These are phyloP conservation scores for Gorsachius magnificus DNA, from an alignment of 2,797 vertebrate species.

Conservation along the genomic window DNA sequence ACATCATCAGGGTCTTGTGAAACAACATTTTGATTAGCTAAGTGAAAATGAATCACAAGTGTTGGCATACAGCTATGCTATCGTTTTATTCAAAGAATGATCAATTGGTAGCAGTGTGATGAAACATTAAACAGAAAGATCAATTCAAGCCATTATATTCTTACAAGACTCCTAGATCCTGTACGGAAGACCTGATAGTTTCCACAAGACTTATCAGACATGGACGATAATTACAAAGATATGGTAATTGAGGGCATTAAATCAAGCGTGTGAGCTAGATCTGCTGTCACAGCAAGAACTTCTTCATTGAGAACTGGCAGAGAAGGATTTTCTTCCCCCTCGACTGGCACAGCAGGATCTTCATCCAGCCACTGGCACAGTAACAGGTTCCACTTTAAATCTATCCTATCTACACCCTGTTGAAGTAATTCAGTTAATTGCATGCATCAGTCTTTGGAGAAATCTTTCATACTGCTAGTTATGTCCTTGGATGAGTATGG, in stretches of 20 bases:
- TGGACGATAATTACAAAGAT: slow-evolving; percentile 70
- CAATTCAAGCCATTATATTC: slow-evolving; percentile 55
- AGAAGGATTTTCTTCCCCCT: slow-evolving; percentile 49
- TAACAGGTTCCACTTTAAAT: slow-evolving; percentile 69
- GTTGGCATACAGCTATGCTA: slow-evolving; percentile 63
- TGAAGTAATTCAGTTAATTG: slow-evolving; percentile 77
- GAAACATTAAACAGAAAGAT: slow-evolving; percentile 69
- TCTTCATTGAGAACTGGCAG: slow-evolving; percentile 63
- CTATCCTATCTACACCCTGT: slow-evolving; percentile 45
- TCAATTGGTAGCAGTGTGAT: slow-evolving; percentile 62
- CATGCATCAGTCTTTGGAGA: slow-evolving; percentile 57
- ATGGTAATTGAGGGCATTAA: slow-evolving; percentile 72
- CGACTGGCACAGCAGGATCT: slow-evolving; percentile 59
- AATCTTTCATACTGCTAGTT: slow-evolving; percentile 58
- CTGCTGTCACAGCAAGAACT: slow-evolving; percentile 73
- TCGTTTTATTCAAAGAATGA: slow-evolving; percentile 70
- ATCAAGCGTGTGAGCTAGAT: slow-evolving; percentile 65
- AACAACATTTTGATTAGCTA: slow-evolving; percentile 76
- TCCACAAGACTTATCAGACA: slow-evolving; percentile 62
- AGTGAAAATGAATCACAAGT: slow-evolving; percentile 73
- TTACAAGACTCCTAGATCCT: slow-evolving; percentile 55
- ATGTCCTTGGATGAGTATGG: slow-evolving; percentile 34
- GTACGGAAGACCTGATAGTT: slow-evolving; percentile 49
- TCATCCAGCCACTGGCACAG: slow-evolving; percentile 61
- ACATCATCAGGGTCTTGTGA: slow-evolving; percentile 66